Evolutionary conservation across 2,888 invertebrate genomes (phyloP), one percentile per base, ranked within the genome.

Genomic region (Apodemia zela): DNA sequence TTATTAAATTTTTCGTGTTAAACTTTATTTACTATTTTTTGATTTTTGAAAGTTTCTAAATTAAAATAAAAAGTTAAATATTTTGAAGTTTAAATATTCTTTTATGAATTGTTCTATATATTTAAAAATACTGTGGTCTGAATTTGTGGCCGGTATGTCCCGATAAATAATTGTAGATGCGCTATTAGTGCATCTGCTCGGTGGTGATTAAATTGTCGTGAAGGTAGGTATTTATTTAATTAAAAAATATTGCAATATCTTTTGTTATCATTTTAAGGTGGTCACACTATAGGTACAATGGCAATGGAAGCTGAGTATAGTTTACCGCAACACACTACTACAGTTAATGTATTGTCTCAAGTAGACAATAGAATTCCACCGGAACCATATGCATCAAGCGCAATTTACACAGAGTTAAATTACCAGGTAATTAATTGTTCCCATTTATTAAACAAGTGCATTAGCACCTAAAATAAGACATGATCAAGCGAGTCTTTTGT

Each of bases 351-450:
- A 49, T 84, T 85, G 70, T 78, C 80, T 33, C 85, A 84, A 69
- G 90, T 89, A 70, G 80, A 84, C 68, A 74, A 83, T 67, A 79
- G 85, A 67, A 75, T 78, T 10, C 85, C 94, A 3, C 94, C 94
- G 0, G 95, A 95, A 66, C 95, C 96, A 2, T 96, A 96, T 72
- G 96, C 96, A 5, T 95, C 96, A 0, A 95, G 96, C 64, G 95
- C 95, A 63, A 91, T 91, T 74, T 91, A 91, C 67, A 89, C 90
- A n/a, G 90, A 91, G 75, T 69, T 91, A 45, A 89, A 89, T 70
- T 91, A 90, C 74, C 87, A 85, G 81, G 90, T 89, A 67, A 61
- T 47, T 47, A 47, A 47, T 47, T 47, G 45, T 47, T 47, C 17
- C 6, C 42, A 15, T 42, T 15, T 42, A 47, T 17, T 47, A 47